Evolutionary conservation across 2,113 vertebrate species (phyloP), one percentile per base, ranked within the genome.

Genomic region (Oncorhynchus tshawytscha): DNA sequence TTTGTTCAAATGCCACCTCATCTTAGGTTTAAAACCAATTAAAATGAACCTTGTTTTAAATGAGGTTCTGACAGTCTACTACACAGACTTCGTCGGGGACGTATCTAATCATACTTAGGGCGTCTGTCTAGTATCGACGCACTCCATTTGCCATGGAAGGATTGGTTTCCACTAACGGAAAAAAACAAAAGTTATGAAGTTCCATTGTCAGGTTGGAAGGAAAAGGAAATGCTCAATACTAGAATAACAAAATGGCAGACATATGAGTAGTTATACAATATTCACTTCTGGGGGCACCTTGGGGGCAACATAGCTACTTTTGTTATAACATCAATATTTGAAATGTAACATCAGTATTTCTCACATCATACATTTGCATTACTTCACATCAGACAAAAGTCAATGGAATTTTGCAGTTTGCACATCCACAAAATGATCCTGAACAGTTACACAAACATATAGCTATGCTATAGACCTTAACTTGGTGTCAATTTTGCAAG

Each of bases 161-260:
- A 94, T 94, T 89, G 82, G 80, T 92, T 94, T 92, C 82, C 84
- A 89, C 80, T 82, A 84, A 91, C 89, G 82, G 84, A 87, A 88
- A 88, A 84, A 83, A 83, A 34, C 27, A 62, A 31, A 60, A 12
- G 54, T 60, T 60, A 72, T 5, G 18, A 70, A 24, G 6, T 49
- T 51, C n/a, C 45, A 16, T 49, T 51, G 22, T 49, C 39, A 70
- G 45, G 15, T 39, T 7, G 20, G 59, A 62, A 22, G 59, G 59
- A 62, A 24, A 62, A 62, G 16, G 18, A 62, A 62, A 68, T 39
- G 0, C 39, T 68, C 29, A 68, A 68, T 18, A 9, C 7, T 68
- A 68, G 27, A 68, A 34, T 9, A 68, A 45, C 9, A 45, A 45
- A 45, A 45, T 11, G 39, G 39, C 39, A 11, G 24, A 67, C 24